Base-by-base conservation (phyloP, 2,888 invertebrate genomes). In the Aleiodes testaceus region DNA sequence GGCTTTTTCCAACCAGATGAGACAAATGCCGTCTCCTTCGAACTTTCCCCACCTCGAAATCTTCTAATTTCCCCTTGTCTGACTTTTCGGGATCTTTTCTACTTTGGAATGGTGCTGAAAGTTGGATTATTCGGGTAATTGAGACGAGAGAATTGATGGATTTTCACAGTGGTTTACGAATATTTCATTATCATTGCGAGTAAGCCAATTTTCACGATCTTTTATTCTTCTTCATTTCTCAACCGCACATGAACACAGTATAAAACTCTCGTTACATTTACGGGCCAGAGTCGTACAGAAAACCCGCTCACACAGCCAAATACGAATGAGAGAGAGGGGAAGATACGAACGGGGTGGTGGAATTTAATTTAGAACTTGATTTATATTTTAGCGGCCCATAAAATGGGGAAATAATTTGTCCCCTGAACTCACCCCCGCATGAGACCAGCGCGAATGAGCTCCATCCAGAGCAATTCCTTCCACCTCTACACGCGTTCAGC, bases 291-390 rank as follows among this genome's bases (percentile, higher is more conserved):
- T 44, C 36, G 63, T 53, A 59, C 22, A 63, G 45, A 22, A 45
- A 45, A 63, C 64, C 45, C 63, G 67, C 67, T 50, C 63, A 63
- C 14, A 45, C 12, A 22, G 26, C 45, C 5, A 61, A 44, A 63
- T 63, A 22, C 20, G 22, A 12, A 20, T 16, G 53, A 74, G 64
- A 53, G 75, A 66, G 72, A 67, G 75, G 69, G 75, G 65, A 72
- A 69, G 69, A 26, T n/a, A n/a, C n/a, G 26, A 26, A 26, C 26
- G 26, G 71, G 72, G 66, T 75, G 70, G 76, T 83, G 85, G 85
- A 85, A 86, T 86, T 86, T 86, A 86, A 86, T 86, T 86, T 86
- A 84, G 85, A 86, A 85, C 85, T 86, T 86, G 85, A 86, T 86
- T 86, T 86, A 86, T 86, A 86, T 85, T 86, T 85, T 84, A 85